Evolutionary conservation across 2,888 invertebrate species (phyloP), one percentile per base, ranked within the genome.

Genomic region (Trachelus troglodyta): DNA sequence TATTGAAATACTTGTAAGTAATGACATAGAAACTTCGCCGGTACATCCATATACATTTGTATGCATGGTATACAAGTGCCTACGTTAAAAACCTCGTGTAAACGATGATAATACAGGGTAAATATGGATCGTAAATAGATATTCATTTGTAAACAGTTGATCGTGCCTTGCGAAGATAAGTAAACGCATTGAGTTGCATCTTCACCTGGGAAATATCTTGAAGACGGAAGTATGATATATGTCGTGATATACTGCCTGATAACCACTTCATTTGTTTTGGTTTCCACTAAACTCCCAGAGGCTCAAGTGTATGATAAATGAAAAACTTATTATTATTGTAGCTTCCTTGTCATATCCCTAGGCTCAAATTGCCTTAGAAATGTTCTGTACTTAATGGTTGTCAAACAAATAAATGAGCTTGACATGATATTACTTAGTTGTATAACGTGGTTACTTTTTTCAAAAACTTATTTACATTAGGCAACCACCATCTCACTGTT

Each of bases 81-180:
- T 23, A 56, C 9, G 9, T 56, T 56, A 56, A 56, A 56, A 56
- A 3, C 71, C 11, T 34, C 71, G 71, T 31, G 71, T 30, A 71
- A 34, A 33, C 71, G 15, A 34, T 15, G 71, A 71, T 71, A 71
- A 71, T 71, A 23, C 71, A 9, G 31, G 31, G 71, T 34, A 71
- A 71, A 71, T 71, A 71, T 71, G 30, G 30, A 71, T 34, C 15
- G 71, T 30, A 71, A 71, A 71, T 71, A 71, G 71, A 71, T 34
- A 71, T 33, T 71, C 15, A 71, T 71, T 23, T 56, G 56, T 23
- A 56, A 56, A 56, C 23, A 56, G 23, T 23, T 9, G 56, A 23
- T 56, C 23, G 23, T 56, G 23, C 15, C 9, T 56, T 15, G 9
- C 23, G 9, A 56, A 56, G 56, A 56, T 56, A 56, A 56, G 23